A percentile compares a stretch with the other conserved stretches of the same genome.
Conservation (phyloP, 2,113 vertebrate genomes). For the Melanotaenia duboulayi region DNA sequence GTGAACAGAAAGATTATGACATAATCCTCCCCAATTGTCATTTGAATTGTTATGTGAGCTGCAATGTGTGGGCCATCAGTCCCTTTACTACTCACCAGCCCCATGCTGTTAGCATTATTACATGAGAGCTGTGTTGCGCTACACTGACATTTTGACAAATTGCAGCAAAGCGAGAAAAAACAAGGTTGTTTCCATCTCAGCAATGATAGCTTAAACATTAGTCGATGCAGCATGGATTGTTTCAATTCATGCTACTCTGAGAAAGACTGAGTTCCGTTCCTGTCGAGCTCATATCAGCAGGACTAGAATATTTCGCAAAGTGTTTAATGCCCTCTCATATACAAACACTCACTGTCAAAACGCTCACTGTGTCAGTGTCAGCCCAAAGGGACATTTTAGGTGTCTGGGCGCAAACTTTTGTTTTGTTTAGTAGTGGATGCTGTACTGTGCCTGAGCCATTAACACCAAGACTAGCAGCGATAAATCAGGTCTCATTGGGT, state of each 20-base stretch:
- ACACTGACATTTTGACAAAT: slow-evolving; percentile 14
- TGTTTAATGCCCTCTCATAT: not conserved
- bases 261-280: slow-evolving; percentile 32
- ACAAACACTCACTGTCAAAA: not conserved
- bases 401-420: not conserved
- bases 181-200: slow-evolving; percentile 14
- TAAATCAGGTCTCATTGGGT: too few relatives aligned
- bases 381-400: not conserved
- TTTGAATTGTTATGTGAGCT: not conserved
- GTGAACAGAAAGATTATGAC: not conserved
- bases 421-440: not conserved
- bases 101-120: not conserved
- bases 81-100: not conserved
- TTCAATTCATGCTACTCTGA: not conserved
- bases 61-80: not conserved
- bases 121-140: not conserved
- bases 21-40: not conserved
- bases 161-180: slow-evolving; percentile 3
- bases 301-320: slow-evolving; percentile 1
- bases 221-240: not conserved
- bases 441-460: not conserved
- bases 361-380: not conserved
- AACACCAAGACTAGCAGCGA: too few relatives aligned
- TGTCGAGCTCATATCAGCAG: slow-evolving; percentile 33
- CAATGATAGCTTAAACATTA: slow-evolving; percentile 21